phyloP scores from a whole-genome alignment of 2,888 invertebrate genomes.

The Eristalis arbustorum region DNA sequence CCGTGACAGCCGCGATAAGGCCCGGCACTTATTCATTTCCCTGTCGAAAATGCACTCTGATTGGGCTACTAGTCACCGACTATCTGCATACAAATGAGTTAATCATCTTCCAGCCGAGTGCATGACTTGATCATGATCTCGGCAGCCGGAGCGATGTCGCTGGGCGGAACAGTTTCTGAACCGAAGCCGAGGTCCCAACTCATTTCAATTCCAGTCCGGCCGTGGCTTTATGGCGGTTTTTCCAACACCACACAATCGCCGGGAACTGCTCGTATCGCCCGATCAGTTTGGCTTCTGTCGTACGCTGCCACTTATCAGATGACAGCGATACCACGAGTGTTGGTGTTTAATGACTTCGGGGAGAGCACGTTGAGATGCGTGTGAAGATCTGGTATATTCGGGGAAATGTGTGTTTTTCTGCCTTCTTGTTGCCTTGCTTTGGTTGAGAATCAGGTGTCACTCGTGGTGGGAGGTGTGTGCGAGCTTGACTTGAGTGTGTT shows the following conservation, averaged over 20 bases:
- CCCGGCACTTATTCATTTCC: not conserved
- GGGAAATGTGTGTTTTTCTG: not conserved
- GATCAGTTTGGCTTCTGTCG: constrained; percentile 28
- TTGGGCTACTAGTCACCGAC: not conserved
- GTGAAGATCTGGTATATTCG: not conserved
- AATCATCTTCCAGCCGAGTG: not conserved
- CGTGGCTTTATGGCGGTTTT: not conserved
- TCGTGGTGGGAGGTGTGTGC: not conserved
- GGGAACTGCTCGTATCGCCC: not conserved
- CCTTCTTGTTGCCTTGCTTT: no score
- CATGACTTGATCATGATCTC: not conserved
- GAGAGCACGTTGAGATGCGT: not conserved
- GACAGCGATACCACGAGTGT: not conserved
- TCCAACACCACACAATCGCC: not conserved
- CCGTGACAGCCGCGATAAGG: not conserved
- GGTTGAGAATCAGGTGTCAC: not conserved
- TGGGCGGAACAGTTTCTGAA: not conserved
- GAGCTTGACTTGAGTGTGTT: no score
- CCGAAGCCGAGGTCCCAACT: not conserved
- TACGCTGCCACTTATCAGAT: constrained; percentile 8
- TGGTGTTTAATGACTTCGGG: not conserved
- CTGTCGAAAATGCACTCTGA: not conserved
- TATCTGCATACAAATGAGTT: not conserved
- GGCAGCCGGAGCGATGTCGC: not conserved
- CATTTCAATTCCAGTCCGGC: not conserved